Conservation (phyloP, 2,113 vertebrate species). For the Sapajus apella region DNA sequence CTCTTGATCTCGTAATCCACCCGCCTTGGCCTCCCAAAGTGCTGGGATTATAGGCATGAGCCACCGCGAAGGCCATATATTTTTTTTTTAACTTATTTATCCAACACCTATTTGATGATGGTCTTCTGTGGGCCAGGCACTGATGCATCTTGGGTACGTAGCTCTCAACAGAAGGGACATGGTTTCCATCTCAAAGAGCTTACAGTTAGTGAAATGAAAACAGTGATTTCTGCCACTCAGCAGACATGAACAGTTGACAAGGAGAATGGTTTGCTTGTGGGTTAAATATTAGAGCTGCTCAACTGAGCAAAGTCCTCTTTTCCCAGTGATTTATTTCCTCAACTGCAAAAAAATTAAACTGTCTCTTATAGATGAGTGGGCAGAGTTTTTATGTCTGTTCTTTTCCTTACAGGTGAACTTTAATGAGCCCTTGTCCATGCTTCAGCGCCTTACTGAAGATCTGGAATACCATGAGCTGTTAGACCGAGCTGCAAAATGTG, state of each 20-base stretch:
- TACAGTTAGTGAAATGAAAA: neutral
- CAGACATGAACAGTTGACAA: neutral
- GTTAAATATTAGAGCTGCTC: neutral
- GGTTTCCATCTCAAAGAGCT: neutral
- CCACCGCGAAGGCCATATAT: too few species aligned
- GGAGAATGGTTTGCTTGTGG: neutral
- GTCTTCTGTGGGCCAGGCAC: neutral
- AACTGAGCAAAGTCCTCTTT: neutral
- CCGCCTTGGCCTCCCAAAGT: too few species aligned
- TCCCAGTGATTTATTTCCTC: neutral
- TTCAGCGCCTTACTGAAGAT: slow-evolving; percentile 96
- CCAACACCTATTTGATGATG: neutral
- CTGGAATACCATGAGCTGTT: slow-evolving; percentile 96
- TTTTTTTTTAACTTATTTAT: neutral
- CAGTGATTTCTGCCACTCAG: too few species aligned
- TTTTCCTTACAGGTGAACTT: slow-evolving; percentile 91
- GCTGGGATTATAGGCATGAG: too few species aligned
- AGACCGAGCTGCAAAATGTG: slow-evolving; percentile 91
- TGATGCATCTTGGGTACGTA: neutral
- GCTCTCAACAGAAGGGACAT: neutral
- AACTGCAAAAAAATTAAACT: neutral
- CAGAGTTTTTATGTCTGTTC: neutral
- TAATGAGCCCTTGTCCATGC: slow-evolving; percentile 97
- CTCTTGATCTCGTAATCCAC: too few species aligned
- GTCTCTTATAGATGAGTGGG: neutral